Percentiles rank a stretch among this genome's conserved stretches.
These are phyloP conservation scores for Ameiurus melas DNA, from an alignment of 2,113 vertebrate genomes.

Conservation along the genomic window DNA sequence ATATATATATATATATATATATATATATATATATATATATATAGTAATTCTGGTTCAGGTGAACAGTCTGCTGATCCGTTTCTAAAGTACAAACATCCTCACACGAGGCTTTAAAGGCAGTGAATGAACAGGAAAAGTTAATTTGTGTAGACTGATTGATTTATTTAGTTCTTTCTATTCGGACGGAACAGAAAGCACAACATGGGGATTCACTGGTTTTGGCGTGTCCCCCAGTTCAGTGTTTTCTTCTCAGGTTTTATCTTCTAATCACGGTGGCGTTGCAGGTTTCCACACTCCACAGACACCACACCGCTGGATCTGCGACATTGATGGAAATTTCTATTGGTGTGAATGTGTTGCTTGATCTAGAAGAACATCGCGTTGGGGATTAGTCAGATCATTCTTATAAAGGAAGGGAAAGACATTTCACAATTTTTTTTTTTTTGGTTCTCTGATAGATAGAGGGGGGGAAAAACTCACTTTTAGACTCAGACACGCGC, in stretches of 20 bases:
- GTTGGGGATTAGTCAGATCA: not conserved
- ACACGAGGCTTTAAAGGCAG: not conserved
- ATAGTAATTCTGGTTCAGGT: not conserved
- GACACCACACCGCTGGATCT: not conserved
- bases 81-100: not conserved
- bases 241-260: not conserved
- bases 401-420: not conserved
- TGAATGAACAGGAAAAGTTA: not conserved
- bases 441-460: not conserved
- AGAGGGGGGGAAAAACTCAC: not conserved
- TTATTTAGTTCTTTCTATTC: not conserved
- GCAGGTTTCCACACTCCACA: not conserved
- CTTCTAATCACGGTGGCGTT: not conserved
- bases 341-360: not conserved
- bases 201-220: not conserved
- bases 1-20: too few relatives aligned
- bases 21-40: too few relatives aligned
- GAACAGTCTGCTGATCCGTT: not conserved
- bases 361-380: not conserved
- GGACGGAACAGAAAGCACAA: constrained; percentile 7
- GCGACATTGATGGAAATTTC: not conserved
- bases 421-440: not conserved
- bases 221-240: not conserved
- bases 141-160: not conserved
- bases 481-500: constrained; percentile 11